These are phyloP conservation scores for Coluber constrictor DNA, from an alignment of 2,797 vertebrate species.

Conservation along the genomic window DNA sequence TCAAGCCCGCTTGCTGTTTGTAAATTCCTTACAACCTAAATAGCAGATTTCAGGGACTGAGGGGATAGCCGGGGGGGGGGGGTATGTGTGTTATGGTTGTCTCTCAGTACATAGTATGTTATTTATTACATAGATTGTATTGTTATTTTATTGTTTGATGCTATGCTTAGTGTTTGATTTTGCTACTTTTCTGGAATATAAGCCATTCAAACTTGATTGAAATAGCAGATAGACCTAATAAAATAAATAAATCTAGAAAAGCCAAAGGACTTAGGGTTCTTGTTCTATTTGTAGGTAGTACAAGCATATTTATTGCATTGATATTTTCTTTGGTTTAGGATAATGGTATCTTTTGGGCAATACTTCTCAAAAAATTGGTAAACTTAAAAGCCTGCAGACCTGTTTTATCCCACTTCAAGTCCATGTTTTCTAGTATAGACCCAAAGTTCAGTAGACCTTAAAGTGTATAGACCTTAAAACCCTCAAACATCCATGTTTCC, in stretches of 20 bases:
- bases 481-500: background rate
- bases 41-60: background rate
- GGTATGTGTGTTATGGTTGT: background rate
- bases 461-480: background rate
- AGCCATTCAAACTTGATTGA: background rate
- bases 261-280: background rate
- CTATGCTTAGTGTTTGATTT: background rate
- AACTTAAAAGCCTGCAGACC: background rate
- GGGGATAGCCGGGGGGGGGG: background rate
- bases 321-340: background rate
- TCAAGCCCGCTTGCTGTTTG: background rate
- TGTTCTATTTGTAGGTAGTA: background rate
- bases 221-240: background rate
- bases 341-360: background rate
- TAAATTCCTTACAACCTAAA: background rate
- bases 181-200: background rate
- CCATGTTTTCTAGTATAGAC: background rate
- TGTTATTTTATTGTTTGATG: background rate
- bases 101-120: background rate
- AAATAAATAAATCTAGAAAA: background rate
- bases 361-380: background rate
- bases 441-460: background rate
- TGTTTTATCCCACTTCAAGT: background rate
- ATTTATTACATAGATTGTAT: background rate
- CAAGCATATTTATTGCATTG: background rate